Evolutionary conservation across 1,140 invertebrate species (phyloP).

Genomic region (Triops longicaudatus): DNA sequence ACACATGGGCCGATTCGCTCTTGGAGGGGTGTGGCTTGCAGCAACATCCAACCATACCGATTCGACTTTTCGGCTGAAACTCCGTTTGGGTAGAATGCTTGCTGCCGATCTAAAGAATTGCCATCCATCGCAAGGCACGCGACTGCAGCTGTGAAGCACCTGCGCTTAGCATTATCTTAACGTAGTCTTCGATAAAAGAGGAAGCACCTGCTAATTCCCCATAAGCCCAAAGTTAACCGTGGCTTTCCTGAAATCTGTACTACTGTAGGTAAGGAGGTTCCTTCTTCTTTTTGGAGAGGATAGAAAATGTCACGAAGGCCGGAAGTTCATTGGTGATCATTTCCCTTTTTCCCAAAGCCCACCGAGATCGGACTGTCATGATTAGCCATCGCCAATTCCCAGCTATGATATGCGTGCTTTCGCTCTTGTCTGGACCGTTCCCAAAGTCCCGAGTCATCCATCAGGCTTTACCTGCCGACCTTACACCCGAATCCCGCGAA

Average conservation of each 20-base stretch:
- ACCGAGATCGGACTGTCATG: background rate
- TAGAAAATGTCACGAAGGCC: background rate
- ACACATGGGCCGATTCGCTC: background rate
- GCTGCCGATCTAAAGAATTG: background rate
- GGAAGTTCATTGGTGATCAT: background rate
- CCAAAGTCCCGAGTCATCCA: background rate
- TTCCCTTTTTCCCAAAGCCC: background rate
- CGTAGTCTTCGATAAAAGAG: background rate
- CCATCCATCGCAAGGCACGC: background rate
- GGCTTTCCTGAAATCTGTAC: background rate
- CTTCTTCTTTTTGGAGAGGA: background rate
- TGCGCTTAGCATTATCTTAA: background rate
- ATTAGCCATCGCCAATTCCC: constrained; percentile 9
- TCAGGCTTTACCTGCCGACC: constrained; percentile 5
- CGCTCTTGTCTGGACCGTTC: background rate
- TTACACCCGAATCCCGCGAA: constrained; percentile 7
- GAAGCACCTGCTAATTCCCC: background rate
- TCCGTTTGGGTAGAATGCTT: background rate
- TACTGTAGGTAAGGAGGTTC: background rate
- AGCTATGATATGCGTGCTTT: background rate
- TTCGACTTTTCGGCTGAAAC: background rate
- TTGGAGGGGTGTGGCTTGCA: background rate
- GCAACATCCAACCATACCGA: background rate
- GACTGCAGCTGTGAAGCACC: background rate
- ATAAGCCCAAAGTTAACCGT: background rate